A percentile compares a stretch with the other conserved stretches of the same genome.
Evolutionary conservation across 2,888 invertebrate genomes (phyloP).

Genomic region (Pomacea canaliculata): DNA sequence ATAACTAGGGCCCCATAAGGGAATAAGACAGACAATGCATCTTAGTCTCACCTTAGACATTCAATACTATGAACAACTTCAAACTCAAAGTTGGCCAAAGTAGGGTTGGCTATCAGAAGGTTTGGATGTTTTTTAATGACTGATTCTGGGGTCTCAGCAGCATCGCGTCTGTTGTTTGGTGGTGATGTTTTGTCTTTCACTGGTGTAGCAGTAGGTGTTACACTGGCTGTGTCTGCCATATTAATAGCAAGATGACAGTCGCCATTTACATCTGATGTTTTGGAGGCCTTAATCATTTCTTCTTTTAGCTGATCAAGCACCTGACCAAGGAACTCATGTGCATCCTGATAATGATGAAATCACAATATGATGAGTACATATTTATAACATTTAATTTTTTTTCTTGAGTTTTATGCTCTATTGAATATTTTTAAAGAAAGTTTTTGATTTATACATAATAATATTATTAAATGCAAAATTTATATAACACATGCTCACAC

Average conservation of each 20-base stretch:
- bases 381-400: no score
- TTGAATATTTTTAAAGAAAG: neutral
- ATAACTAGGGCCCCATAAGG: no score
- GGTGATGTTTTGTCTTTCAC: neutral
- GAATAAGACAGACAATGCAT: no score
- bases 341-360: constrained; percentile 56
- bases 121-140: neutral
- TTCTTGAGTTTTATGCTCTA: no score
- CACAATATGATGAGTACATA: neutral
- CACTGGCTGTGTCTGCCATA: constrained; percentile 26
- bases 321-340: constrained; percentile 67
- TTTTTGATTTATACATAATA: neutral
- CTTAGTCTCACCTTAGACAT: constrained; percentile 52
- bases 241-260: constrained; percentile 26
- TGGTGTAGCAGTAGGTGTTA: neutral
- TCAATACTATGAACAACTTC: constrained; percentile 59
- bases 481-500: no score
- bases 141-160: neutral
- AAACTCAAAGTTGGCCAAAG: constrained; percentile 65
- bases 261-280: constrained; percentile 41
- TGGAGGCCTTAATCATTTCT: constrained; percentile 56
- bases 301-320: constrained; percentile 67
- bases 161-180: neutral
- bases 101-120: constrained; percentile 51
- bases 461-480: no score